Base-by-base conservation (phyloP, 2,113 vertebrate genomes). In the Collichthys lucidus region DNA sequence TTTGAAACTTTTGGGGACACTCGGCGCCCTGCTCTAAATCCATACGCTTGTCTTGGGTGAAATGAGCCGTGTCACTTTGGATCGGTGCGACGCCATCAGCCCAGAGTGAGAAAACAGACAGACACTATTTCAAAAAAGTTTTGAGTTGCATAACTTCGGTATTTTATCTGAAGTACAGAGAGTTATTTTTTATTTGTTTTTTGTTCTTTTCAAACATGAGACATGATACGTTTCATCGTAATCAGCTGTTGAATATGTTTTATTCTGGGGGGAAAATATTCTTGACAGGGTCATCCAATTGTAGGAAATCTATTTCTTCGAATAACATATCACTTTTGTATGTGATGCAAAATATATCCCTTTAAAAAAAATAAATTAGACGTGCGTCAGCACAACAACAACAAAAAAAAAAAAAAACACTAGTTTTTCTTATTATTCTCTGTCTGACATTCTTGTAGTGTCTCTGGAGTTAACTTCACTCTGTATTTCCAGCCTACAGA, bases 1-100 rank as follows among this genome's bases (percentile, higher is more conserved):
- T 84, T 79, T 75, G 11, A 85, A 83, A 87, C 61, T 85, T 88
- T 83, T 53, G 14, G 46, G 63, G 53, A 83, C 52, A 69, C 29
- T 55, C 14, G 3, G 35, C 3, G 8, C 44, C 47, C 60, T 24
- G 77, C 76, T 80, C 73, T 59, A 81, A 82, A 90, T 86, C 79
- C 64, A 80, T 80, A 52, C 11, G 0, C 71, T 78, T 85, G 59
- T 76, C 81, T 88, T 81, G 24, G 20, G 49, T 81, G 31, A 83
- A 89, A 85, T 79, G 77, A 88, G 82, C 55, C 61, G 22, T 62
- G 77, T 47, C 68, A 44, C 77, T 71, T 67, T 44, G 64, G 64
- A 83, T 80, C 2, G 5, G 52, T 62, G 73, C 67, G 4, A 5
- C 4, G 11, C 35, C 11, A 52, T 74, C 79, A 74, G 57, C 64